Evolutionary conservation across 2,888 invertebrate species (phyloP).

Genomic region (Syritta pipiens): DNA sequence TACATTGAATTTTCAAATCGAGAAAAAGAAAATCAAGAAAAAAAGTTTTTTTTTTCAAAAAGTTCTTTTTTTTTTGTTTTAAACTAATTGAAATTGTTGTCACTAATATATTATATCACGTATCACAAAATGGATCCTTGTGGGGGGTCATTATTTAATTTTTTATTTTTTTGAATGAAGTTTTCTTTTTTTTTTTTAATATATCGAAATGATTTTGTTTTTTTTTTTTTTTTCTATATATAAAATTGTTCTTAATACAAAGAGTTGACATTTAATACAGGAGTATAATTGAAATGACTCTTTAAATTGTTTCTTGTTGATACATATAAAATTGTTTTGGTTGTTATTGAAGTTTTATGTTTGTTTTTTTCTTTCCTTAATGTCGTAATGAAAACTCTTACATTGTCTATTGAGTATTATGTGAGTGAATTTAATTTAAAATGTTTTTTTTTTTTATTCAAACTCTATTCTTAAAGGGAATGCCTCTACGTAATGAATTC

Average conservation of each 20-base stretch:
- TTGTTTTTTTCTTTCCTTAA: not conserved
- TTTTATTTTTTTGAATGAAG: not conserved
- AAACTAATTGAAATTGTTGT: slow-evolving; percentile 9
- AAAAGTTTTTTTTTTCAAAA: not conserved
- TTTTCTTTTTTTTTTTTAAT: slow-evolving; percentile 1
- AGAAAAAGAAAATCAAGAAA: not conserved
- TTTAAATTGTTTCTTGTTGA: not conserved
- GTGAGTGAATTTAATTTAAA: slow-evolving; percentile 23
- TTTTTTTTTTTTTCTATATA: slow-evolving; percentile 1
- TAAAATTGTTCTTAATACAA: slow-evolving; percentile 8
- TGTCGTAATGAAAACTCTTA: slow-evolving; percentile 18
- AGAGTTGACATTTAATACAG: slow-evolving; percentile 8
- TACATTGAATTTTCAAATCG: slow-evolving; percentile 15
- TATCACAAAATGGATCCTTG: slow-evolving; percentile 57
- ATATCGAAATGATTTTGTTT: not conserved
- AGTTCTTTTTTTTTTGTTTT: slow-evolving; percentile 8
- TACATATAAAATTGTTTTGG: slow-evolving; percentile 1
- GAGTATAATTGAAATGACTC: slow-evolving; percentile 4
- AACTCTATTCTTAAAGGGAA: not conserved
- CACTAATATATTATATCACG: slow-evolving; percentile 48
- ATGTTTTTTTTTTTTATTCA: not conserved
- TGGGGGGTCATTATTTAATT: slow-evolving; percentile 8
- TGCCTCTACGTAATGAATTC: not conserved
- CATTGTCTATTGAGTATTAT: slow-evolving; percentile 29
- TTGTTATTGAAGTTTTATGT: not conserved